Base-by-base conservation (phyloP, 2,888 invertebrate species). In the Andrena haemorrhoa region DNA sequence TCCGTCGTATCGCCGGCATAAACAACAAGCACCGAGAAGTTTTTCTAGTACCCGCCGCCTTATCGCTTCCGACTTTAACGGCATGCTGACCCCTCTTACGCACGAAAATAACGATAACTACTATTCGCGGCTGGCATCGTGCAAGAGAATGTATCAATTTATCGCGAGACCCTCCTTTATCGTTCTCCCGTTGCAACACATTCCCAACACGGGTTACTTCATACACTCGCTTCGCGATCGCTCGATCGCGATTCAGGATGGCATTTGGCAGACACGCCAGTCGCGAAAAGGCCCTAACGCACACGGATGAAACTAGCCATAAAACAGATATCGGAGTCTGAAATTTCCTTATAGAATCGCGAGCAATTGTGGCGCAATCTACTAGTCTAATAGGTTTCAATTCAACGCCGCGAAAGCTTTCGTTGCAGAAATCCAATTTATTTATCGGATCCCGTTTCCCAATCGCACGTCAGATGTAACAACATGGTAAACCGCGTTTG, bases 81-180 rank as follows among this genome's bases (percentile, higher is more conserved):
- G 64, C 82, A 64, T 23, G 71, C 49, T 88, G 90, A 90, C 88
- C 89, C 68, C 83, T 81, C 69, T 76, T 82, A 69, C 75, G 70
- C 53, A 63, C 26, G 61, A 75, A 88, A 75, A 82, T 85, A 81
- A 29, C 26, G 76, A 81, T 85, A 86, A 77, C 65, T 49, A 6
- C 20, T 16, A 26, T 58, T 72, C 61, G 2, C n/a, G 7, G 60
- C 35, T 12, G 2, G 20, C 8, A 31, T 69, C 66, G 33, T 31
- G n/a, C 60, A 41, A 58, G 65, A 77, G 41, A 68, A 71, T 29
- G 60, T 74, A 81, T 23, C 60, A 26, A 33, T 60, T 63, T 80
- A 82, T 75, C 71, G 60, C 74, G 20, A 29, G 35, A n/a, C n/a
- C 23, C 49, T 64, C 51, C 41, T 31, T 51, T 72, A 68, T 78